phyloP scores from a whole-genome alignment of 2,888 invertebrate species.

The Blera fallax region DNA sequence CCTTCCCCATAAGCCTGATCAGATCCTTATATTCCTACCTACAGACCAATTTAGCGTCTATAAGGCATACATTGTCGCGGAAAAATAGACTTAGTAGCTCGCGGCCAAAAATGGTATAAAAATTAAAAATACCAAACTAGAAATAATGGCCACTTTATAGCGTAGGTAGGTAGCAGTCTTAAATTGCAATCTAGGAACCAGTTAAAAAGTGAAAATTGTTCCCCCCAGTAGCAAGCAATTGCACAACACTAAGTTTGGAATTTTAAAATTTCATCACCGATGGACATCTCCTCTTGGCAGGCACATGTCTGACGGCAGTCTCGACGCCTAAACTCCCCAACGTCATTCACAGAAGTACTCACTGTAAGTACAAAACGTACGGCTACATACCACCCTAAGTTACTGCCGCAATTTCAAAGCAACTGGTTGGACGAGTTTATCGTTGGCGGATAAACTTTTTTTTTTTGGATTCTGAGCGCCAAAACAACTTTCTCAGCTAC shows the following conservation, averaged over 20 bases:
- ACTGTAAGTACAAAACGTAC: constrained; percentile 19
- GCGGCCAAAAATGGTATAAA: no score
- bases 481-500: constrained; percentile 59
- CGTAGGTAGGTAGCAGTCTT: no score
- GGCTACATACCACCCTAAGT: constrained; percentile 11
- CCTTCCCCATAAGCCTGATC: no score
- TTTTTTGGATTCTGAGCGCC: constrained; percentile 43
- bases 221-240: neutral
- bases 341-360: neutral
- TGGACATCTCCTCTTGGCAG: constrained; percentile 33
- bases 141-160: no score
- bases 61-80: no score
- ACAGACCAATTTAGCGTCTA: no score
- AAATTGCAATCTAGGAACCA: neutral
- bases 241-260: constrained; percentile 19
- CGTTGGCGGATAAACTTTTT: constrained; percentile 33
- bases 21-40: no score
- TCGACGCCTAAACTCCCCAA: constrained; percentile 15
- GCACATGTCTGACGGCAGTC: constrained; percentile 41
- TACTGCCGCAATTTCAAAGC: constrained; percentile 36
- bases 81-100: no score
- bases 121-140: no score
- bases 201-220: constrained; percentile 16
- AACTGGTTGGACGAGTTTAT: constrained; percentile 52
- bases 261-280: constrained; percentile 32